Evolutionary conservation across 2,113 vertebrate species (phyloP).

Genomic region (Syngnathus floridae): DNA sequence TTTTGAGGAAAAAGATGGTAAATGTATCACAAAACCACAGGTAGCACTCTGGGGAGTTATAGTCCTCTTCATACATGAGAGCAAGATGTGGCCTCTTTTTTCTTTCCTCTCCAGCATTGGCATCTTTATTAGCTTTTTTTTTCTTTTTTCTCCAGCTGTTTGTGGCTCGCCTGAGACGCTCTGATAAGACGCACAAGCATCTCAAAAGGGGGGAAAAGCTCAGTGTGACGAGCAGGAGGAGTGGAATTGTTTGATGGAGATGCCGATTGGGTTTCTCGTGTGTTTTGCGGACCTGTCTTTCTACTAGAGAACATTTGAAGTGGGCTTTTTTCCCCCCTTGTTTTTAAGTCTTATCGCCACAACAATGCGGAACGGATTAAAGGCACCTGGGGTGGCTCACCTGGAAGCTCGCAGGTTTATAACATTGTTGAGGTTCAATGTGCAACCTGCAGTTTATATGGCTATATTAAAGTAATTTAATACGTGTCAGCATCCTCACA

Average conservation of each 20-base stretch:
- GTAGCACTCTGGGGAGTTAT: conserved; percentile 54
- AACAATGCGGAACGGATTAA: conserved; percentile 19
- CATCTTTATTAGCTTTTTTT: conserved; percentile 33
- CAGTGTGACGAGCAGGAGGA: conserved; percentile 33
- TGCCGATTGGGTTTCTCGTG: conserved; percentile 42
- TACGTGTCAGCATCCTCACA: not conserved
- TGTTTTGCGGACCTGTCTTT: conserved; percentile 25
- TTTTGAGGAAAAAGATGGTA: conserved; percentile 33
- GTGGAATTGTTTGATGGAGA: conserved; percentile 45
- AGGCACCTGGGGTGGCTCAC: conserved; percentile 21
- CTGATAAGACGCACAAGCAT: conserved; percentile 53
- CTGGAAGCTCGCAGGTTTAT: not conserved
- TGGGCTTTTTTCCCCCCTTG: not conserved
- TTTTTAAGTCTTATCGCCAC: conserved; percentile 9
- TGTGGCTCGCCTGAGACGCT: conserved; percentile 52
- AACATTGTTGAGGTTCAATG: not conserved
- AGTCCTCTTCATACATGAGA: conserved; percentile 57
- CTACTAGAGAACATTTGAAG: conserved; percentile 30
- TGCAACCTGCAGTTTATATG: conserved; percentile 1
- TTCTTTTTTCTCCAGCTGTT: conserved; percentile 35
- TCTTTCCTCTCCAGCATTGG: conserved; percentile 22
- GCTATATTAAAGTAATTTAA: not conserved
- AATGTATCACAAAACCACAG: conserved; percentile 58
- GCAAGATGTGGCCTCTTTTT: conserved; percentile 48
- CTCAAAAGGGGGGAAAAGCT: conserved; percentile 44